Conservation (phyloP, 2,888 invertebrate species). For the Phrixothrix hirtus region DNA sequence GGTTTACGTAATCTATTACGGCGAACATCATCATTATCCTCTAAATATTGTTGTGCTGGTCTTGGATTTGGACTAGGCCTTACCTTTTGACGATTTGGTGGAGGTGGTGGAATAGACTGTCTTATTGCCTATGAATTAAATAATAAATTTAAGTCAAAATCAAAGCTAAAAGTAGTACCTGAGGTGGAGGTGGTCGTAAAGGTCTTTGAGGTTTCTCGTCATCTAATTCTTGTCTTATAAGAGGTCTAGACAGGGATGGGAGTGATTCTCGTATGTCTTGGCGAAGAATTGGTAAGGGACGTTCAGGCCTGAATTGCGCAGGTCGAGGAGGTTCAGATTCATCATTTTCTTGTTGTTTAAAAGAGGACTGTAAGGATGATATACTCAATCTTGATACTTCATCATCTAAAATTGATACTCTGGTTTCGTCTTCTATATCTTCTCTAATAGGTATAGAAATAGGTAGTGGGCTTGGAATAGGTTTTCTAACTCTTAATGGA, state of each 20-base stretch:
- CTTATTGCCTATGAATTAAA: background rate
- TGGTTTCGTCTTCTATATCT: constrained; percentile 58
- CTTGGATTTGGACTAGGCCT: constrained; percentile 49
- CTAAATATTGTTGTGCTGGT: constrained; percentile 45
- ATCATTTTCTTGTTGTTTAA: constrained; percentile 4
- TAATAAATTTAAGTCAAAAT: too few relatives aligned
- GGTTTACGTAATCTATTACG: constrained; percentile 54
- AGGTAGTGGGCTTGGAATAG: constrained; percentile 49
- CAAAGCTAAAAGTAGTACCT: too few relatives aligned
- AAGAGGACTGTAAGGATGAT: constrained; percentile 38
- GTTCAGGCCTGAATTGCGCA: constrained; percentile 48
- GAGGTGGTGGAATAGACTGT: constrained; percentile 56
- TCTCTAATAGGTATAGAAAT: constrained; percentile 36
- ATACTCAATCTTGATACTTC: constrained; percentile 47
- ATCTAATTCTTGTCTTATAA: constrained; percentile 22
- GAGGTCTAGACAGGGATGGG: constrained; percentile 27
- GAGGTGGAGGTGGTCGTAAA: constrained; percentile 25
- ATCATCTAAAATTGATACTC: constrained; percentile 43
- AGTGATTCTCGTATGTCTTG: constrained; percentile 46
- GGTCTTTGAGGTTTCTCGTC: constrained; percentile 11
- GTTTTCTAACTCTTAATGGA: constrained; percentile 53
- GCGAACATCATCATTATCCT: constrained; percentile 50
- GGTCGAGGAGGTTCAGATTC: constrained; percentile 34
- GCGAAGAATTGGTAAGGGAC: constrained; percentile 49
- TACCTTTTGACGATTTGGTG: constrained; percentile 58